Percentiles rank a stretch among this genome's conserved stretches.
phyloP scores from a whole-genome alignment of 2,888 invertebrate genomes.

The Mimas tiliae region DNA sequence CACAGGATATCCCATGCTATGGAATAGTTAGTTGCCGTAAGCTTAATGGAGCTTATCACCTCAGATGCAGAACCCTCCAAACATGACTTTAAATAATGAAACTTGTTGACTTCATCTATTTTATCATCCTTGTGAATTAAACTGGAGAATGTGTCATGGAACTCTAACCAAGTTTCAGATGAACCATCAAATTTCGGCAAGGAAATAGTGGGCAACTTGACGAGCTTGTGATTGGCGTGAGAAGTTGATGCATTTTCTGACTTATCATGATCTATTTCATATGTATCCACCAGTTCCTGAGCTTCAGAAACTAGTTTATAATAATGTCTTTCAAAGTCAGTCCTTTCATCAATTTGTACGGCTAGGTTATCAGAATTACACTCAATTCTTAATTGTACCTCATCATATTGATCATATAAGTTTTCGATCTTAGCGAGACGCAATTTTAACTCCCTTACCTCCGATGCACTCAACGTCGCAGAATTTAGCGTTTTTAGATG shows the following conservation, averaged over 20 bases:
- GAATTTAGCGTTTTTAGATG: background rate
- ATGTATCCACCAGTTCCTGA: background rate
- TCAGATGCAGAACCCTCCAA: conserved; percentile 38
- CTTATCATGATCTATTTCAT: no score
- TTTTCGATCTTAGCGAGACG: background rate
- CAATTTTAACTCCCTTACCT: background rate
- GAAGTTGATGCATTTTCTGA: no score
- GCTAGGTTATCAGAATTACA: background rate
- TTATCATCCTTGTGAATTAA: conserved; percentile 39
- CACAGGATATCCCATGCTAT: background rate
- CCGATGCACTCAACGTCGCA: background rate
- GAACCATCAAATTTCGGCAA: conserved; percentile 39
- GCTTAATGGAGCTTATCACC: conserved; percentile 36
- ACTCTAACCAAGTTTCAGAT: conserved; percentile 41
- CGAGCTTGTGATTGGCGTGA: conserved; percentile 1
- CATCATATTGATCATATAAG: background rate
- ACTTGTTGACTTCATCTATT: conserved; percentile 41
- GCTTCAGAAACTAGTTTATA: background rate
- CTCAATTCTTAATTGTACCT: background rate
- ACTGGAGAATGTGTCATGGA: conserved; percentile 38
- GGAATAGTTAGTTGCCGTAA: conserved; percentile 28
- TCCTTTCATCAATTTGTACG: background rate
- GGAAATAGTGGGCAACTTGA: conserved; percentile 40
- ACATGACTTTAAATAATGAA: conserved; percentile 40
- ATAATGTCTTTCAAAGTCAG: background rate